Evolutionary conservation across 2,888 invertebrate genomes (phyloP), one percentile per base, ranked within the genome.

Genomic region (Mimas tiliae): DNA sequence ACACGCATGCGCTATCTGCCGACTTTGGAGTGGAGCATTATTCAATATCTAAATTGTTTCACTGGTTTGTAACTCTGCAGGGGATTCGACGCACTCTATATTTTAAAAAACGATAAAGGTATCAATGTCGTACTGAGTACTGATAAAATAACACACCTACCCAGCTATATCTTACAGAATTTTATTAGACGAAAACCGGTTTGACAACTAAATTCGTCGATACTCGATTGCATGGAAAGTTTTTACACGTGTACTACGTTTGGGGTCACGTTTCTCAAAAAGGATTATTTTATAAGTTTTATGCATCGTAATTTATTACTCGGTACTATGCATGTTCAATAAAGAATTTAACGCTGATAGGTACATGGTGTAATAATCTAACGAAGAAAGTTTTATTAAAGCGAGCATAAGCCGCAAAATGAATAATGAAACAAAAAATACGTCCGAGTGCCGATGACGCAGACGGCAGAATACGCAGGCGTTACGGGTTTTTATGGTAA

Each of bases 21-120:
- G 19, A 38, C 16, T 19, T 58, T 21, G 12, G 42, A 66, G 64
- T 48, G 47, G n/a, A 52, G 53, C 64, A 45, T 51, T 62, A 58
- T 12, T 42, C 38, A 58, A 42, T 58, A 58, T 58, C 38, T 58
- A 58, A 58, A 58, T 42, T 12, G 19, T 53, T 33, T 53, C 14
- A 53, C 38, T 8, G 33, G 27, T 19, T 33, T 19, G 38, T 42
- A n/a, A 16, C 19, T 21, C 38, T 6, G 12, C 42, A 14, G 16
- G 19, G 42, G 58, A 58, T 58, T 58, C 58, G 42, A n/a, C 19
- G n/a, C 19, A n/a, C 34, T 12, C 19, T 33, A 34, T 0, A 16
- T 16, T 19, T 50, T 19, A 58, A 58, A 38, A 19, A 58, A 42
- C 58, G 58, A 58, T 58, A 42, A 58, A 58, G 58, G 19, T 58